Percentiles rank a stretch among this genome's conserved stretches.
Evolutionary conservation across 2,888 invertebrate species (phyloP).

Genomic region (Stegana nigrithorax): DNA sequence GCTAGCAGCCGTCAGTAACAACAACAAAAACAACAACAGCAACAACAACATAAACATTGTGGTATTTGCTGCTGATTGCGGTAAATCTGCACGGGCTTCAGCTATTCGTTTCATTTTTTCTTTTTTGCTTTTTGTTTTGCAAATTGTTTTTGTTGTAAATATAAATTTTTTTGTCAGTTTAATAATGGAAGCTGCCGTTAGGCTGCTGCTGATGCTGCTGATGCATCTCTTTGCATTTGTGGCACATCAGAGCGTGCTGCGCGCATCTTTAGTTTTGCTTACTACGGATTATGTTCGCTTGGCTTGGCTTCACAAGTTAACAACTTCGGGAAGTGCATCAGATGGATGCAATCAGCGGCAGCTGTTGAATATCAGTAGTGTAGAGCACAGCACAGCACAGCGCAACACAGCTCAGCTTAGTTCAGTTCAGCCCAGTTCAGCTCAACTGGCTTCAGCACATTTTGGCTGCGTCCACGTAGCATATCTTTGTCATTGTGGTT

Average conservation of each 20-base stretch:
- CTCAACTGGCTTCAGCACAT: too few relatives aligned
- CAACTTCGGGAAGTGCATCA: conserved; percentile 7
- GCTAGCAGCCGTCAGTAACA: too few relatives aligned
- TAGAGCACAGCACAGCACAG: too few relatives aligned
- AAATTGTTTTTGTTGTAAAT: too few relatives aligned
- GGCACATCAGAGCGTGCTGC: neutral
- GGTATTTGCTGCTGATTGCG: neutral
- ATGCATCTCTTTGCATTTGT: neutral
- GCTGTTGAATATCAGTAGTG: neutral
- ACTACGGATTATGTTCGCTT: neutral
- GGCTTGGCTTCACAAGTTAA: conserved; percentile 3
- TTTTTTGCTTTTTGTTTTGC: too few relatives aligned
- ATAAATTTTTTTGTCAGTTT: neutral
- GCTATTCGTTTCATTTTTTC: too few relatives aligned
- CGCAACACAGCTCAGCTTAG: too few relatives aligned
- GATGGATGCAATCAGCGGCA: neutral
- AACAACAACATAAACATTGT: too few relatives aligned
- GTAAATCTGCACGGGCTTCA: conserved; percentile 5
- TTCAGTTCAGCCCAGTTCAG: too few relatives aligned
- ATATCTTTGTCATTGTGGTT: too few relatives aligned
- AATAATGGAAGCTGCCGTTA: neutral
- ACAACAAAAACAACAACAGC: too few relatives aligned
- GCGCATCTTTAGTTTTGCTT: neutral
- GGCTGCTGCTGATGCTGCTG: neutral
- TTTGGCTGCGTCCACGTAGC: too few relatives aligned